These are phyloP conservation scores for Mixornis gularis DNA, from an alignment of 2,113 vertebrate genomes.

Conservation along the genomic window DNA sequence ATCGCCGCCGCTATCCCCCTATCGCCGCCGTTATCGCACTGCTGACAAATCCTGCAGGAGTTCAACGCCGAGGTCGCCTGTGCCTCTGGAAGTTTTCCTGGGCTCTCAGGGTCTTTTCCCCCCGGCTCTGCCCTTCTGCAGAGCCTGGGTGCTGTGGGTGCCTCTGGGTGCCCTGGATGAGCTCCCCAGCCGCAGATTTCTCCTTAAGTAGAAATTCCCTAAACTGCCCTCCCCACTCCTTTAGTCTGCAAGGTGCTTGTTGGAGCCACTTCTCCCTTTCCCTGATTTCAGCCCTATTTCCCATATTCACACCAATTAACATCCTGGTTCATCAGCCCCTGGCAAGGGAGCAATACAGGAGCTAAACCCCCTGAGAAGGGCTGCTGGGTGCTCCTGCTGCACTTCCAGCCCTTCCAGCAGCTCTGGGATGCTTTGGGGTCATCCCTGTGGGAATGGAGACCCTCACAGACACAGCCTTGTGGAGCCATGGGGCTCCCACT, in stretches of 20 bases:
- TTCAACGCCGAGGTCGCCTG: rapidly evolving
- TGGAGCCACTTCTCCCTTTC: neutral
- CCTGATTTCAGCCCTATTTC: neutral
- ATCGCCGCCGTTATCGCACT: neutral
- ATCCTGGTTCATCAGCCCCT: neutral
- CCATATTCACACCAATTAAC: rapidly evolving
- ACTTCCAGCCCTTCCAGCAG: neutral
- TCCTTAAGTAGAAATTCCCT: neutral
- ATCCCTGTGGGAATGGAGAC: neutral
- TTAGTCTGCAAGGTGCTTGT: neutral
- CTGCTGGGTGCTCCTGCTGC: neutral
- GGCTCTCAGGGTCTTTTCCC: neutral
- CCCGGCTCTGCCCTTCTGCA: rapidly evolving
- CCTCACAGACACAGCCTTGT: neutral
- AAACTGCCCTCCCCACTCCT: neutral
- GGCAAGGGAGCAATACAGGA: neutral
- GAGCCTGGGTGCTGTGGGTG: neutral
- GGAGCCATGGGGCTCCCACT: neutral
- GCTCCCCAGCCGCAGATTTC: neutral
- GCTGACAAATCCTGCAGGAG: constrained; percentile 41
- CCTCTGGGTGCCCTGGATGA: neutral
- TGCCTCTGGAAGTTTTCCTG: neutral
- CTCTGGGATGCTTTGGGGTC: neutral
- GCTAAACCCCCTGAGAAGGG: neutral
- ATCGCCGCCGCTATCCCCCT: neutral